A percentile compares a stretch with the other conserved stretches of the same genome.
These are phyloP conservation scores for Apodemia zela DNA, from an alignment of 2,888 invertebrate genomes.

Conservation along the genomic window DNA sequence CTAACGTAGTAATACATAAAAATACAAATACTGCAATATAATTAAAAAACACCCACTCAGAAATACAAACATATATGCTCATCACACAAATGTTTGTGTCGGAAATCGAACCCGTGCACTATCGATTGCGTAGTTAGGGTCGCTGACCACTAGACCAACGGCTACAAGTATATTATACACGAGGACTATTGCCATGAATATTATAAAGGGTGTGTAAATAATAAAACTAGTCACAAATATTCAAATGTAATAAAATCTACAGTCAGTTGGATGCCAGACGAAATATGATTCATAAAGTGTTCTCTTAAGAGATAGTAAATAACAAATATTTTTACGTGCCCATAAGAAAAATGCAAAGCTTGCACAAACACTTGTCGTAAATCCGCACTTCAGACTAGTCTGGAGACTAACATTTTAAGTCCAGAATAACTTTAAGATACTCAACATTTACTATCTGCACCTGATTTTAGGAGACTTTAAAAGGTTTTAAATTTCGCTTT, in stretches of 20 bases:
- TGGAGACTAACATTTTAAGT: background rate
- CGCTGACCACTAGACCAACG: too few relatives aligned
- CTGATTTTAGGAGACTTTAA: background rate
- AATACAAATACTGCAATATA: too few relatives aligned
- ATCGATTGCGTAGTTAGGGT: too few relatives aligned
- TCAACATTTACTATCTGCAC: slow-evolving; percentile 1
- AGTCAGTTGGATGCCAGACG: background rate
- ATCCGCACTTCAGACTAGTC: background rate
- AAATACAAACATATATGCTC: too few relatives aligned
- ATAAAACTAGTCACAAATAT: background rate
- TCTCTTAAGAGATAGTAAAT: slow-evolving; percentile 3
- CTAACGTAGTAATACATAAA: too few relatives aligned
- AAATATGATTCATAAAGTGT: background rate
- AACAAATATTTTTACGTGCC: background rate
- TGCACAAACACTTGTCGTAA: background rate
- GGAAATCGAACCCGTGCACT: too few relatives aligned
- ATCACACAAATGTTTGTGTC: too few relatives aligned
- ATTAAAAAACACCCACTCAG: too few relatives aligned
- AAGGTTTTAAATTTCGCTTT: background rate
- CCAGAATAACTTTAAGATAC: background rate
- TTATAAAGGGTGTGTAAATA: too few relatives aligned
- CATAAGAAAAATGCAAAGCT: background rate
- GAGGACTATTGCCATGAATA: too few relatives aligned
- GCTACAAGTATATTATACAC: too few relatives aligned
- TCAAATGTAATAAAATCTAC: background rate